Percentiles rank a stretch among this genome's conserved stretches.
phyloP scores from a whole-genome alignment of 2,113 vertebrate genomes.

The Mesitornis unicolor region DNA sequence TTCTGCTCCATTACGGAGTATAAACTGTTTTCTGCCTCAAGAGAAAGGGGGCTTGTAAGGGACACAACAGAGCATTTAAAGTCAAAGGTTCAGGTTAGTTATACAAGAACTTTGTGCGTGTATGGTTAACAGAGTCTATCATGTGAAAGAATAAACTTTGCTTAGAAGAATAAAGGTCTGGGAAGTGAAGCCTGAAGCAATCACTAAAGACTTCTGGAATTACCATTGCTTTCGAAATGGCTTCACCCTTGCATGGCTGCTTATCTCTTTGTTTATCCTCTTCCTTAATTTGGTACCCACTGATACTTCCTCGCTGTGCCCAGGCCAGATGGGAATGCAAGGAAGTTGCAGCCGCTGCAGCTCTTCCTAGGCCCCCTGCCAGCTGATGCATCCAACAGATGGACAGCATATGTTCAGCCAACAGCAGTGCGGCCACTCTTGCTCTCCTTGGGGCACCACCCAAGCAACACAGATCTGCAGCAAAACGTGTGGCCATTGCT shows the following conservation, averaged over 20 bases:
- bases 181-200: slow-evolving; percentile 59
- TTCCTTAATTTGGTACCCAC: not conserved
- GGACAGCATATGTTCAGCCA: not conserved
- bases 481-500: not conserved
- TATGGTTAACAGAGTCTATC: slow-evolving; percentile 73
- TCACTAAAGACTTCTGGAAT: not conserved
- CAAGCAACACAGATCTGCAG: not conserved
- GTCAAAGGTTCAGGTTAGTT: slow-evolving; percentile 53
- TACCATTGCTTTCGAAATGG: not conserved
- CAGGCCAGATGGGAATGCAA: not conserved
- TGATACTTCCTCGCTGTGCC: not conserved
- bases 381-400: not conserved
- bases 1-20: slow-evolving; percentile 62
- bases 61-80: not conserved
- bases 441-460: not conserved
- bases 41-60: not conserved
- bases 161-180: slow-evolving; percentile 74
- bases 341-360: not conserved
- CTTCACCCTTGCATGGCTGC: not conserved
- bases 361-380: not conserved
- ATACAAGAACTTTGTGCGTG: slow-evolving; percentile 57
- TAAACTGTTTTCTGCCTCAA: not conserved
- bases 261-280: not conserved
- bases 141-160: slow-evolving; percentile 69
- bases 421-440: not conserved